phyloP scores from a whole-genome alignment of 2,113 vertebrate species.

The Diglossa brunneiventris region DNA sequence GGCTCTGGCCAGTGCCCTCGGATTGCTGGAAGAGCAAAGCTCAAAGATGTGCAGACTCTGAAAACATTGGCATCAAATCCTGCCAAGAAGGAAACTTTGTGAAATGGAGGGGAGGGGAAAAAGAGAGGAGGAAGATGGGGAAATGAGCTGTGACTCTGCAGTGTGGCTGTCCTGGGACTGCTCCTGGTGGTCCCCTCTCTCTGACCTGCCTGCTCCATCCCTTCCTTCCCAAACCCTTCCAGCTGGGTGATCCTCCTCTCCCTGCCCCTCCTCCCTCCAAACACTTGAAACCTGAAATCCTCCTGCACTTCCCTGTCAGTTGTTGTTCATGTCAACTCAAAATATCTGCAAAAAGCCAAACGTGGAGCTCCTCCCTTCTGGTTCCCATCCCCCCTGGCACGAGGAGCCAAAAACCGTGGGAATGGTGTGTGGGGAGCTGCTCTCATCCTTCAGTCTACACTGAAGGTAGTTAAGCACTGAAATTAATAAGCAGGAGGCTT shows the following conservation, averaged over 20 bases:
- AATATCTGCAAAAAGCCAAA: neutral
- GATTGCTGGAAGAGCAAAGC: neutral
- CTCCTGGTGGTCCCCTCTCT: neutral
- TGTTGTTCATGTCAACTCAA: neutral
- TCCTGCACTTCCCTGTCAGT: neutral
- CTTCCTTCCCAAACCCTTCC: neutral
- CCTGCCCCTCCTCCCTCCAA: neutral
- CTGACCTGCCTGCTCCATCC: neutral
- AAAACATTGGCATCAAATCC: neutral
- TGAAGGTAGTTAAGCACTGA: neutral
- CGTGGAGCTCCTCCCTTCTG: neutral
- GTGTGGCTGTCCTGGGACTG: accelerated
- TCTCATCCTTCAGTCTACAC: neutral
- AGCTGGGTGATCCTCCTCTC: accelerated
- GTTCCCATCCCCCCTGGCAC: neutral
- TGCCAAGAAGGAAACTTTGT: neutral
- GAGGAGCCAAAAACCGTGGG: neutral
- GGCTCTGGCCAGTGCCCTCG: accelerated
- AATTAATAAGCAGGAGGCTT: neutral
- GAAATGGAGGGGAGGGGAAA: neutral
- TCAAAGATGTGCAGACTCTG: neutral
- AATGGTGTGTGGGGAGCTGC: neutral
- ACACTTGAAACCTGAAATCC: neutral
- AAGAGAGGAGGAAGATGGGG: neutral
- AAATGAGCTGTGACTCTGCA: neutral